These are phyloP conservation scores for Pristionchus maxplancki DNA, from an alignment of 2,888 invertebrate species.

Conservation along the genomic window DNA sequence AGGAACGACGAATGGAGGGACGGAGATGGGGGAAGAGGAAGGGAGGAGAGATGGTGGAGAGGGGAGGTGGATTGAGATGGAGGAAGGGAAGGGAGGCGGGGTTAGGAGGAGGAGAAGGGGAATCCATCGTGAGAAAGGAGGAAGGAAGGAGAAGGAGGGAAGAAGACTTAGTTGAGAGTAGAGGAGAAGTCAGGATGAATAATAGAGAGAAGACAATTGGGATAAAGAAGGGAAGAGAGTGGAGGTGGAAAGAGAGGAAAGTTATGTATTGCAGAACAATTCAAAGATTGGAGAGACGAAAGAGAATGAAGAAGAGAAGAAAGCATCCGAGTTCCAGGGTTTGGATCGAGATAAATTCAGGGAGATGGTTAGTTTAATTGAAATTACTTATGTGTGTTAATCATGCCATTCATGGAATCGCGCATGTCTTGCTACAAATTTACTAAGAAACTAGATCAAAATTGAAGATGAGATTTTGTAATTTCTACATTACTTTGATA, in stretches of 20 bases:
- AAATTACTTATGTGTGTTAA: neutral
- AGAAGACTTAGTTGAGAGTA: slow-evolving; percentile 17
- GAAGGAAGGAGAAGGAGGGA: slow-evolving; percentile 6
- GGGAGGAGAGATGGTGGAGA: neutral
- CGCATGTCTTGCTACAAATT: neutral
- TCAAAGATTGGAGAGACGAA: slow-evolving; percentile 17
- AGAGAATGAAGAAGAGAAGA: slow-evolving; percentile 26
- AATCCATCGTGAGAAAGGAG: slow-evolving; percentile 6
- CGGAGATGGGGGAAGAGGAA: slow-evolving; percentile 13
- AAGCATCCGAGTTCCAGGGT: neutral
- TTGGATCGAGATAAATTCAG: neutral
- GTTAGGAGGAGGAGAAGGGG: slow-evolving; percentile 1
- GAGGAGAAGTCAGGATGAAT: slow-evolving; percentile 16
- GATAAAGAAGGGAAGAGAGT: slow-evolving; percentile 7
- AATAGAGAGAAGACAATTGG: slow-evolving; percentile 41
- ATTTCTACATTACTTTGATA: neutral
- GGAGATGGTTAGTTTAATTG: neutral
- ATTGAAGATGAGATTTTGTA: slow-evolving; percentile 3
- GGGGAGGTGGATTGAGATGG: slow-evolving; percentile 11
- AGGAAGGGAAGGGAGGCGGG: neutral
- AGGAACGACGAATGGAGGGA: neutral
- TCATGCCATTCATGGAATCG: neutral
- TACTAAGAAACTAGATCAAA: neutral
- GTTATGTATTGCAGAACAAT: slow-evolving; percentile 12
- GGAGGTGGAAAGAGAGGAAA: neutral